phyloP scores from a whole-genome alignment of 2,888 invertebrate species.

The Hipparchia sbordonii region DNA sequence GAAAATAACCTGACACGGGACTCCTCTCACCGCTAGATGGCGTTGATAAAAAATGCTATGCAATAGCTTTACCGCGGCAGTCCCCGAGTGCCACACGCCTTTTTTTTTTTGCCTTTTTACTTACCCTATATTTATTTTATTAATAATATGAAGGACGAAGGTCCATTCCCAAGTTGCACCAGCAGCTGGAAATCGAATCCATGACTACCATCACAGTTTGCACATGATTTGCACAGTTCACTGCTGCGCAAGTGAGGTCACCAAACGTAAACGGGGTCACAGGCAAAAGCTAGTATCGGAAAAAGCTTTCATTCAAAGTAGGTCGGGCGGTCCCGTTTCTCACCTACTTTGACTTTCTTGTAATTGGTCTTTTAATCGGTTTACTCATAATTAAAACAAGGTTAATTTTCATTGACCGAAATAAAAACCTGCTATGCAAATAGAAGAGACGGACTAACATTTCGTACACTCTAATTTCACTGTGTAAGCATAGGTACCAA shows the following conservation, averaged over 20 bases:
- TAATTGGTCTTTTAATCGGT: constrained; percentile 25
- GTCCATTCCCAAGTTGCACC: not conserved
- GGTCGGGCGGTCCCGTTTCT: constrained; percentile 38
- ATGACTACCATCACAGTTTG: not conserved
- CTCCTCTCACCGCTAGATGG: too few relatives aligned
- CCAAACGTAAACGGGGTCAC: not conserved
- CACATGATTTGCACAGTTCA: not conserved
- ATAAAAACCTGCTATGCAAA: constrained; percentile 30
- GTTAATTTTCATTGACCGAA: constrained; percentile 24
- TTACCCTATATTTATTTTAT: not conserved
- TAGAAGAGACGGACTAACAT: constrained; percentile 14
- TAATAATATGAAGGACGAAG: too few relatives aligned
- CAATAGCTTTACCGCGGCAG: too few relatives aligned
- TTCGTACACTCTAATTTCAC: not conserved
- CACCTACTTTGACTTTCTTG: constrained; percentile 30
- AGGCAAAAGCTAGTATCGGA: not conserved
- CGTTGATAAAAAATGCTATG: too few relatives aligned
- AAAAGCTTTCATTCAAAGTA: constrained; percentile 26
- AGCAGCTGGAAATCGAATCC: not conserved
- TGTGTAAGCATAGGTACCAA: not conserved
- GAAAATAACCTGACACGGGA: too few relatives aligned
- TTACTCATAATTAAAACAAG: constrained; percentile 17
- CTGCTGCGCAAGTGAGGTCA: not conserved
- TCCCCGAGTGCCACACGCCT: too few relatives aligned
- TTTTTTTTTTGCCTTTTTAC: not conserved